These are phyloP conservation scores for Equus quagga DNA, from an alignment of 2,113 vertebrate species.

Conservation along the genomic window DNA sequence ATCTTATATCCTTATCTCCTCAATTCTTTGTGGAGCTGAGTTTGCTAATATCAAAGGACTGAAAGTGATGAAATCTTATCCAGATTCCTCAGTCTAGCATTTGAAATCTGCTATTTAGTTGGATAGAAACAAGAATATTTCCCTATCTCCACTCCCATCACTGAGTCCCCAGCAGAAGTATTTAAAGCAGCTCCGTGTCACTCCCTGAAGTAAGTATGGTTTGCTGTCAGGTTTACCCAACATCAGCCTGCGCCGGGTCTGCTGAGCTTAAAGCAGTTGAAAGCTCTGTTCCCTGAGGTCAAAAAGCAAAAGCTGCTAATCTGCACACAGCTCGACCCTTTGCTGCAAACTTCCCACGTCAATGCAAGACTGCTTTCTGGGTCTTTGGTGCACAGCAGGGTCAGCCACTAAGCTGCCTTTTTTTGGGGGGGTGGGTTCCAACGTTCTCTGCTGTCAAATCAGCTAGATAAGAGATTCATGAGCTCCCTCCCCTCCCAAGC, in stretches of 20 bases:
- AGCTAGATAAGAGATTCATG: neutral
- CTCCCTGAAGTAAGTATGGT: neutral
- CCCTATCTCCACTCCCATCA: neutral
- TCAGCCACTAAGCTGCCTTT: neutral
- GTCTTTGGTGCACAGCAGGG: neutral
- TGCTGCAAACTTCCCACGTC: neutral
- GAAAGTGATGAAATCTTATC: neutral
- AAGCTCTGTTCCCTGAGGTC: neutral
- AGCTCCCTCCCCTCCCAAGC: neutral
- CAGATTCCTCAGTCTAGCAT: neutral
- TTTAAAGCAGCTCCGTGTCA: neutral
- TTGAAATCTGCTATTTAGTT: neutral
- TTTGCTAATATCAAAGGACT: constrained; percentile 27
- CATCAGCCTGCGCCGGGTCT: neutral
- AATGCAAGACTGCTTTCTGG: neutral
- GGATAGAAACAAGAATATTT: neutral
- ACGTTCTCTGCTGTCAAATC: neutral
- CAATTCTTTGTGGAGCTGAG: neutral
- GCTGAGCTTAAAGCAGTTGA: neutral
- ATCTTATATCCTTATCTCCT: neutral
- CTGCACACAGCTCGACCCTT: neutral
- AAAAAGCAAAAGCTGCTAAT: neutral
- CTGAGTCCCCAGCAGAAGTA: neutral
- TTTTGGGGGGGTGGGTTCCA: neutral
- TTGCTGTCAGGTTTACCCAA: neutral